Base-by-base conservation (phyloP, 1,140 invertebrate genomes). In the Colletes latitarsis region DNA sequence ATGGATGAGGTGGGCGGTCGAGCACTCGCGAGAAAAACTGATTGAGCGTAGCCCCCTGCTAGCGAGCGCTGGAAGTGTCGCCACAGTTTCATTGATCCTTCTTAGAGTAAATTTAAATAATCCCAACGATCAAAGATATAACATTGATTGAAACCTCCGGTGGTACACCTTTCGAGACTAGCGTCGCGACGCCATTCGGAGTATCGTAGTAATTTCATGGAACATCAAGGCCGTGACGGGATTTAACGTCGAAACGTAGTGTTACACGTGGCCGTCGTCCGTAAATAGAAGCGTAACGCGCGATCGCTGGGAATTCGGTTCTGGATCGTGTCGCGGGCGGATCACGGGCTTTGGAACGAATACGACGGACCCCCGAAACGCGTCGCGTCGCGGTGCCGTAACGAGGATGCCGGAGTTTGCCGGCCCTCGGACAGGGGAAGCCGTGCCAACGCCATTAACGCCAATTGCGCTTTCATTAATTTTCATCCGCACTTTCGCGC, bases 401-500 rank as follows among this genome's bases (percentile, higher is more conserved):
- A 85, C 83, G 63, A 87, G 86, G 85, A 85, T 85, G 70, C 86
- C 78, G 77, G 84, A 76, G 80, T 17, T 78, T 73, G 70, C 43
- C 70, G 49, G 58, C 52, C 55, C 71, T 62, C 52, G 63, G 15
- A 82, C 69, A 70, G 84, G 73, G 84, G 73, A 72, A 77, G 67
- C n/a, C 70, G 43, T 43, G 43, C 43, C 64, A 58, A 46, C 21
- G 71, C 80, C 82, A 88, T 88, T 87, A 88, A 85, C 79, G 70
- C 82, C 86, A 88, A 88, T 88, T 87, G 85, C 82, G 66, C 79
- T 86, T 87, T 88, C 86, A 88, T 87, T 86, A 87, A 88, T 88
- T 87, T 80, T 87, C 86, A 88, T 88, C 75, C 57, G 80, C 71
- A 67, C 73, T 82, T 85, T 76, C 43, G 66, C 49, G 53, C 83